Conservation (phyloP, 2,888 invertebrate genomes). For the Dasypolia templi region DNA sequence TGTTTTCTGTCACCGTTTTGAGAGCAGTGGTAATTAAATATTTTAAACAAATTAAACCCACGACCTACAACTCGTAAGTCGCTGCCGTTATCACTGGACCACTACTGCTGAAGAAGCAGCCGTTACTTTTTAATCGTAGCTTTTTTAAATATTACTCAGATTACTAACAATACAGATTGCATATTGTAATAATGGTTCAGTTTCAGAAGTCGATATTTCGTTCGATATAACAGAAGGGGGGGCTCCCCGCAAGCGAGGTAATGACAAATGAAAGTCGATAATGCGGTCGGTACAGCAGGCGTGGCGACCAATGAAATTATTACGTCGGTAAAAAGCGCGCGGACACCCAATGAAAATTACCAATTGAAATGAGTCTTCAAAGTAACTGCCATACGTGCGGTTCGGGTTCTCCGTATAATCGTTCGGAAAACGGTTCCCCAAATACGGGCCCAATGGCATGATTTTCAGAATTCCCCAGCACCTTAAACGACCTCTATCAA, state of each 20-base stretch:
- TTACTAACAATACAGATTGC: no score
- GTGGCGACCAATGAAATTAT: not conserved
- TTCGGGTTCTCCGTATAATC: not conserved
- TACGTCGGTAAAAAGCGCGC: no score
- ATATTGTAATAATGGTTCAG: not conserved
- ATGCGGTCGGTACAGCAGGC: not conserved
- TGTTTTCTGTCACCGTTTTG: no score
- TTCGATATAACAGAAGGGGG: not conserved
- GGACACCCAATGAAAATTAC: no score
- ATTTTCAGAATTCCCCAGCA: not conserved
- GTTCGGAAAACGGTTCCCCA: not conserved
- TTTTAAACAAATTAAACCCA: no score
- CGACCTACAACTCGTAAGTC: no score
- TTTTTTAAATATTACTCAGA: not conserved
- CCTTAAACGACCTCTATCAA: not conserved
- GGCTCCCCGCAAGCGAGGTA: not conserved
- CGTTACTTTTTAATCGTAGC: not conserved
- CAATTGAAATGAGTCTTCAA: no score
- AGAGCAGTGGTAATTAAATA: no score
- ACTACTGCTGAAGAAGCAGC: no score
- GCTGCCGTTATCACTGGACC: no score
- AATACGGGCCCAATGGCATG: not conserved
- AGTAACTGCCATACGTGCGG: no score
- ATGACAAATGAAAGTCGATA: not conserved
- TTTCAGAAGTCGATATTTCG: not conserved